Evolutionary conservation across 2,797 vertebrate genomes (phyloP).

Genomic region (Acipenser transmontanus): DNA sequence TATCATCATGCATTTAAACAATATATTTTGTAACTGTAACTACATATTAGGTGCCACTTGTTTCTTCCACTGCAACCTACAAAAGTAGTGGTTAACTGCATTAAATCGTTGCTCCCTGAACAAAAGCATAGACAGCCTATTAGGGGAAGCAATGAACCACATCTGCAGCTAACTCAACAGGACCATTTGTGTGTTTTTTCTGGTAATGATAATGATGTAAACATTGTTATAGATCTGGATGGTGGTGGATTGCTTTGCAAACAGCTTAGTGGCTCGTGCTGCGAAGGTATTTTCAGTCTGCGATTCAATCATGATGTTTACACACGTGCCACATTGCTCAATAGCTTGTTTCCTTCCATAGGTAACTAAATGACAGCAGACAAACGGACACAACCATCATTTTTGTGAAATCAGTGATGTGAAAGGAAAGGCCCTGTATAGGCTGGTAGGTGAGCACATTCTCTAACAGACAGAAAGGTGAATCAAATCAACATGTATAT

Average conservation of each 20-base stretch:
- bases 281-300: background rate
- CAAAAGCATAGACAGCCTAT: slow-evolving; percentile 27
- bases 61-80: too few relatives aligned
- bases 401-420: background rate
- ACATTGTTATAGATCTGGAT: slow-evolving; percentile 11
- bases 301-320: background rate
- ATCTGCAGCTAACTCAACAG: slow-evolving; percentile 28
- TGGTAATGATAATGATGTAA: slow-evolving; percentile 9
- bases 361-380: background rate
- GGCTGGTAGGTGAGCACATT: background rate
- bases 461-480: too few relatives aligned
- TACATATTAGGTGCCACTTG: too few relatives aligned
- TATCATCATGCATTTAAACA: too few relatives aligned
- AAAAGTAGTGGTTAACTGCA: slow-evolving; percentile 1
- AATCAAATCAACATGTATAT: too few relatives aligned
- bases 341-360: background rate
- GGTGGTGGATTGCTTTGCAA: slow-evolving; percentile 5
- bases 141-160: slow-evolving; percentile 30
- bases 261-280: background rate
- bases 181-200: slow-evolving; percentile 7
- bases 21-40: too few relatives aligned
- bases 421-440: background rate
- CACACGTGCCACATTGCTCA: slow-evolving; percentile 6
- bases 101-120: slow-evolving; percentile 4
- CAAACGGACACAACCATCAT: background rate